Percentiles rank a stretch among this genome's conserved stretches.
Evolutionary conservation across 2,888 invertebrate species (phyloP).

Genomic region (Tiphia femorata): DNA sequence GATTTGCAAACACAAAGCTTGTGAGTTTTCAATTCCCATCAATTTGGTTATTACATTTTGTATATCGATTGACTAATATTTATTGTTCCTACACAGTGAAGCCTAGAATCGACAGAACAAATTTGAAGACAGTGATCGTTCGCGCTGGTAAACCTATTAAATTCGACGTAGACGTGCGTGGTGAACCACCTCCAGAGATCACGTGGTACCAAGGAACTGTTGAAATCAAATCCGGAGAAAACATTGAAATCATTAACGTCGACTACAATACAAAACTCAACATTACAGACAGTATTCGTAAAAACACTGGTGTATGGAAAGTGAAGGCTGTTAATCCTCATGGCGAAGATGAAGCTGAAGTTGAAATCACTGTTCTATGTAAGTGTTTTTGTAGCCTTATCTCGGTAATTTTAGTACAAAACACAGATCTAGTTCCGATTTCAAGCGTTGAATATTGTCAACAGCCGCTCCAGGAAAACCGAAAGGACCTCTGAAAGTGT

Average conservation of each 20-base stretch:
- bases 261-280: slow-evolving; percentile 92
- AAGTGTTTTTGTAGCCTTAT: slow-evolving; percentile 52
- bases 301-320: slow-evolving; percentile 91
- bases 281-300: slow-evolving; percentile 82
- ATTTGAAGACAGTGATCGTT: slow-evolving; percentile 89
- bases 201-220: slow-evolving; percentile 89
- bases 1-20: slow-evolving; percentile 86
- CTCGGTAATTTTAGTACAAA: not conserved
- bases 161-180: slow-evolving; percentile 93
- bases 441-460: not conserved
- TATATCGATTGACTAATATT: slow-evolving; percentile 11
- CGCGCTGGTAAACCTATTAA: slow-evolving; percentile 93
- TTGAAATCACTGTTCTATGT: slow-evolving; percentile 91
- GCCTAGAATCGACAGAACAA: slow-evolving; percentile 96
- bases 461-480: slow-evolving; percentile 86
- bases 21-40: slow-evolving; percentile 73
- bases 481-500: slow-evolving; percentile 89
- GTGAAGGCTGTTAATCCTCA: slow-evolving; percentile 92
- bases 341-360: slow-evolving; percentile 92
- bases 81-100: slow-evolving; percentile 77
- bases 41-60: not conserved
- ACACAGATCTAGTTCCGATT: not conserved
- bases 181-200: slow-evolving; percentile 95
- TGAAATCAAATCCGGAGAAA: slow-evolving; percentile 80
- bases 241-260: slow-evolving; percentile 84